phyloP scores from a whole-genome alignment of 2,113 vertebrate genomes.

The Noturus placidus region DNA sequence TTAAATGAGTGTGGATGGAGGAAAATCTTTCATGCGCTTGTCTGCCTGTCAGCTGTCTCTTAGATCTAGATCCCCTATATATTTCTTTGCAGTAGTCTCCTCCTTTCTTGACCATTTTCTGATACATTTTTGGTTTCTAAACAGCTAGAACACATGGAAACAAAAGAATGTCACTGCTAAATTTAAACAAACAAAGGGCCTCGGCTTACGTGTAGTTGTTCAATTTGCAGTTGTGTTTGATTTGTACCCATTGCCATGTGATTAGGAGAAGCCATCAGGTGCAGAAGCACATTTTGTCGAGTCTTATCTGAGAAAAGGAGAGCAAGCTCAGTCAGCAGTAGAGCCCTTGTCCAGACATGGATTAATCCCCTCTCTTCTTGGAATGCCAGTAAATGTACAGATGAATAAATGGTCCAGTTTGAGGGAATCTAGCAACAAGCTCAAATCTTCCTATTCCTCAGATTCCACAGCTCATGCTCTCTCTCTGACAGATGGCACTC shows the following conservation, averaged over 20 bases:
- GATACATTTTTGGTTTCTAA: constrained; percentile 8
- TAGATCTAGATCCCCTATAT: background rate
- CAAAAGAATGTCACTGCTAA: constrained; percentile 12
- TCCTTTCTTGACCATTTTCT: background rate
- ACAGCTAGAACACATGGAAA: background rate
- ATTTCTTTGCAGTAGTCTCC: background rate
- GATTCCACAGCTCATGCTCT: background rate
- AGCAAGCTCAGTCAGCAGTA: constrained; percentile 49
- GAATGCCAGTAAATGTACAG: constrained; percentile 59
- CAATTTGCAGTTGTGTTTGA: background rate
- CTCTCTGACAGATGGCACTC: constrained; percentile 48
- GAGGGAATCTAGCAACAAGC: constrained; percentile 26
- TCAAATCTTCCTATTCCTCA: constrained; percentile 20
- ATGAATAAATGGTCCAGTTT: constrained; percentile 59
- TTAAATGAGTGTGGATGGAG: background rate
- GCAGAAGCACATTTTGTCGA: constrained; percentile 56
- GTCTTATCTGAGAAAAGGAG: constrained; percentile 63
- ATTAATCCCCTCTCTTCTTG: constrained; percentile 64
- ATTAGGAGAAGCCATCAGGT: constrained; percentile 32
- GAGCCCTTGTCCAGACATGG: constrained; percentile 53
- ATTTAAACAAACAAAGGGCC: background rate
- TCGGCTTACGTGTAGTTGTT: background rate
- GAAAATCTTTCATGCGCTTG: background rate
- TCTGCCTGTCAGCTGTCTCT: background rate
- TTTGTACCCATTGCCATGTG: constrained; percentile 17